Conservation (phyloP, 2,888 invertebrate genomes). For the Eucriotettix oculatus region DNA sequence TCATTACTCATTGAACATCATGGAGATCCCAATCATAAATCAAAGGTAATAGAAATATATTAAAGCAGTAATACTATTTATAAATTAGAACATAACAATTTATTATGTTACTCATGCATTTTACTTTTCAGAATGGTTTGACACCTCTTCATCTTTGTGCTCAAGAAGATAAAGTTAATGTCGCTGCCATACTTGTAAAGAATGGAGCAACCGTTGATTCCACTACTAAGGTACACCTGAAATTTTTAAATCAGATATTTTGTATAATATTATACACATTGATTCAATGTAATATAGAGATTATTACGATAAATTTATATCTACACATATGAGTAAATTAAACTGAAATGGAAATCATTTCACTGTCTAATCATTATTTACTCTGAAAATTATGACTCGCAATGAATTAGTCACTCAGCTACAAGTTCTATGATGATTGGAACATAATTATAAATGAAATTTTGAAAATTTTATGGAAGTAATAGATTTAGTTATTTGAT, state of each 20-base stretch:
- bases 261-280: no score
- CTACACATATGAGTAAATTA: no score
- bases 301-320: no score
- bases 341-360: no score
- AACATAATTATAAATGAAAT: neutral
- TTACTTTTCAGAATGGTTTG: constrained; percentile 52
- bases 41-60: constrained; percentile 41
- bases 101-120: neutral
- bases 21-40: constrained; percentile 67
- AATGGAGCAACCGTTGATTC: constrained; percentile 59
- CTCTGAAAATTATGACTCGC: no score
- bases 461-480: neutral
- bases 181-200: constrained; percentile 63
- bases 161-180: constrained; percentile 79
- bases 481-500: neutral
- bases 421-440: neutral
- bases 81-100: neutral
- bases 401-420: no score
- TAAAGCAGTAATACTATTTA: neutral
- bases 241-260: no score
- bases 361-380: no score
- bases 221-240: constrained; percentile 38
- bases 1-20: constrained; percentile 80
- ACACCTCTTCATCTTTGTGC: constrained; percentile 91
- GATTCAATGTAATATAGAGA: no score